These are phyloP conservation scores for Protodeltote pygarga DNA, from an alignment of 2,888 invertebrate species.

Conservation along the genomic window DNA sequence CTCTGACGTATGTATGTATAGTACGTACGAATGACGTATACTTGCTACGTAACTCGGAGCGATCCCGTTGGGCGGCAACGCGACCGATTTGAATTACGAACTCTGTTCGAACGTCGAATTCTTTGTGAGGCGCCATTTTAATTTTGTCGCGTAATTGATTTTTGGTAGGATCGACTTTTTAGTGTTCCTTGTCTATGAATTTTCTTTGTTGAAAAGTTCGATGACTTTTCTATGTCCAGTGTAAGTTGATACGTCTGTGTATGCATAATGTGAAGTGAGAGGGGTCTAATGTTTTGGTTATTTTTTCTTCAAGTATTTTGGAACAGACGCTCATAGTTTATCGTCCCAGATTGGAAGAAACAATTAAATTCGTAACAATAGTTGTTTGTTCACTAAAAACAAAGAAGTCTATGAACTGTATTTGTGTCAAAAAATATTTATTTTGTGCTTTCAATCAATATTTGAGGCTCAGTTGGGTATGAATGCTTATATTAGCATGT, in stretches of 20 bases:
- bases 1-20: slow-evolving; percentile 69
- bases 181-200: slow-evolving; percentile 51
- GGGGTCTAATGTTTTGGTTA: slow-evolving; percentile 41
- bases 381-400: slow-evolving; percentile 44
- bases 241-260: slow-evolving; percentile 40
- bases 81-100: slow-evolving; percentile 55
- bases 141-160: slow-evolving; percentile 41
- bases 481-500: slow-evolving; percentile 1
- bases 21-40: slow-evolving; percentile 70
- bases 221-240: slow-evolving; percentile 53
- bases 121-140: slow-evolving; percentile 24
- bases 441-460: slow-evolving; percentile 43
- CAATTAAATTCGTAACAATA: slow-evolving; percentile 49
- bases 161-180: slow-evolving; percentile 39
- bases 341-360: slow-evolving; percentile 47
- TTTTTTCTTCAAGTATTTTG: slow-evolving; percentile 48
- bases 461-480: slow-evolving; percentile 18
- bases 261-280: slow-evolving; percentile 21
- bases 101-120: slow-evolving; percentile 21
- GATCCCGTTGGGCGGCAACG: slow-evolving; percentile 67
- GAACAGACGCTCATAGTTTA: slow-evolving; percentile 49
- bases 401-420: slow-evolving; percentile 47
- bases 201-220: slow-evolving; percentile 65
- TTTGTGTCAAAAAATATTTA: slow-evolving; percentile 48
- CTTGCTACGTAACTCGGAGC: slow-evolving; percentile 55